Conservation (phyloP, 2,113 vertebrate species). For the Notarius quadriscutis region DNA sequence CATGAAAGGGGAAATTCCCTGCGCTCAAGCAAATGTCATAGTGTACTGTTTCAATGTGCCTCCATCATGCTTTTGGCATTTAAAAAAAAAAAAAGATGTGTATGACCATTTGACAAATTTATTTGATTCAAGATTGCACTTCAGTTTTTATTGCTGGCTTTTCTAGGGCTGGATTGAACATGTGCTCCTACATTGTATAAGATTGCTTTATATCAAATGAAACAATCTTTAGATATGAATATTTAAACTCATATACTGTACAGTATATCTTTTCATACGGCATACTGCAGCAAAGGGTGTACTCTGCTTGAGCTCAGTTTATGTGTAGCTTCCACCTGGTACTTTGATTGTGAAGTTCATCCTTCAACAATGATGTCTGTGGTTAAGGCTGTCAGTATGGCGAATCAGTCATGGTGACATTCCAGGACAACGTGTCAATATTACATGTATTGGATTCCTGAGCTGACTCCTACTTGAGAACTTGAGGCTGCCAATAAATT, state of each 20-base stretch:
- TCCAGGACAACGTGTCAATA: background rate
- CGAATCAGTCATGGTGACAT: constrained; percentile 1
- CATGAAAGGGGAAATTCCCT: constrained; percentile 25
- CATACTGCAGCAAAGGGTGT: background rate
- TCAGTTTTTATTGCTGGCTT: constrained; percentile 7
- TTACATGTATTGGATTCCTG: background rate
- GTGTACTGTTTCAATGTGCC: constrained; percentile 16
- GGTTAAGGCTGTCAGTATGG: background rate
- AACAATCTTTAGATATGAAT: background rate
- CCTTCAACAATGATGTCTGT: background rate
- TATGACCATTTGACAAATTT: background rate
- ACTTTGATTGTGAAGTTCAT: background rate
- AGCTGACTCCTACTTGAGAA: constrained; percentile 5
- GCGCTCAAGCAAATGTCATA: constrained; percentile 39
- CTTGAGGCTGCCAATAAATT: constrained; percentile 14
- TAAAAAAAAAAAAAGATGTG: constrained; percentile 16
- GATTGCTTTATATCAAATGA: background rate
- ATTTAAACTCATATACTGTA: background rate
- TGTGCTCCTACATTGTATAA: background rate
- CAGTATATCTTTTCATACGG: background rate
- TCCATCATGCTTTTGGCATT: constrained; percentile 31
- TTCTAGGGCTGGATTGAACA: background rate
- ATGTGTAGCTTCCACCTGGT: background rate
- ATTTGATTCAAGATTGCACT: constrained; percentile 3
- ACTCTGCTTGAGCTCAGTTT: background rate